Base-by-base conservation (phyloP, 2,113 vertebrate genomes). In the Neolamprologus kungweensis region DNA sequence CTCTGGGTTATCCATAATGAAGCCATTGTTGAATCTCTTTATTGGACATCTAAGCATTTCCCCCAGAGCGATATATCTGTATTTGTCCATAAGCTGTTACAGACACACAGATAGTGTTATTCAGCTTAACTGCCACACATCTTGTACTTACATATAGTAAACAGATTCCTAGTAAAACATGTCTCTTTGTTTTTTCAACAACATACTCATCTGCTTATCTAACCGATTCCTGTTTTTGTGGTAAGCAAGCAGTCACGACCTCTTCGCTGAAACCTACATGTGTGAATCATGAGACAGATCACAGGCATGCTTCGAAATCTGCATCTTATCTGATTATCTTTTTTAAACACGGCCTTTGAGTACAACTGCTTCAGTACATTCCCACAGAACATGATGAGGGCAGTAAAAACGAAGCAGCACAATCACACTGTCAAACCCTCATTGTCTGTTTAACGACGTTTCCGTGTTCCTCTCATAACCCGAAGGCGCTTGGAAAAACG, bases 271-370 rank as follows among this genome's bases (percentile, higher is more conserved):
- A 83, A 83, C 60, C 86, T 86, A 63, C 84, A 92, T 21, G 31
- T 73, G 83, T 92, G 90, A 91, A 85, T 88, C 84, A 53, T 88
- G 65, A 83, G 81, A 82, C 42, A 81, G 23, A 89, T 87, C 91
- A 85, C 51, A 86, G 73, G 60, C 84, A 55, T 33, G 85, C 86
- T 90, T 65, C 85, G 40, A 88, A 83, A 81, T 89, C 87, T 84
- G 50, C 85, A 84, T 93, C 88, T 93, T 87, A 93, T 96, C 94
- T 88, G 90, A 92, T 93, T 81, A 89, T 93, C 87, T 90, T 89
- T 88, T 91, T 87, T 85, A 84, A 93, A 93, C 88, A 37, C n/a
- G 13, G 58, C 81, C 93, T 93, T 91, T 93, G 93, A 95, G 86
- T 82, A 54, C 68, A 91, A 89, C 57, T 73, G 42, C 71, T 47